phyloP scores from a whole-genome alignment of 2,797 vertebrate species.

The Poecilia picta region DNA sequence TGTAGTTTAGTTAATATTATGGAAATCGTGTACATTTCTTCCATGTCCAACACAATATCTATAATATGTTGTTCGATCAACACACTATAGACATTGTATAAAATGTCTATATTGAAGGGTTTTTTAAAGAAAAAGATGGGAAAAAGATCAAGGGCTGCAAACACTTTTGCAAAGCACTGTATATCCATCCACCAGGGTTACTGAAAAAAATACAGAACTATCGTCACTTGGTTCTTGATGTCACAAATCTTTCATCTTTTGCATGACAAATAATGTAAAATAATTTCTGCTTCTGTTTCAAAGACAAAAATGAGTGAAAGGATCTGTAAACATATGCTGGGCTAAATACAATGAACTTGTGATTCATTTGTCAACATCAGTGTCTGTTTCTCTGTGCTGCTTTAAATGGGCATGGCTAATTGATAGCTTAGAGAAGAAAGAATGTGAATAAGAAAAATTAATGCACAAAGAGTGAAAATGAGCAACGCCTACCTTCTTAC shows the following conservation, averaged over 20 bases:
- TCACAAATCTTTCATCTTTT: neutral
- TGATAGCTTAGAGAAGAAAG: slow-evolving; percentile 4
- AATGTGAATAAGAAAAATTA: slow-evolving; percentile 4
- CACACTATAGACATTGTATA: no score
- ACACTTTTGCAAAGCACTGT: neutral
- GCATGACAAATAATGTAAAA: neutral
- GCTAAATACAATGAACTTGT: neutral
- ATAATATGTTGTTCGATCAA: neutral
- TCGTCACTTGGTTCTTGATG: neutral
- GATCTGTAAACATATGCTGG: neutral
- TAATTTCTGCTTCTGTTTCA: neutral
- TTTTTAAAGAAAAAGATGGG: no score
- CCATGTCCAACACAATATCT: neutral
- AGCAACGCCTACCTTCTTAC: slow-evolving; percentile 89
- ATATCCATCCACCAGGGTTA: neutral
- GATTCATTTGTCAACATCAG: slow-evolving; percentile 11
- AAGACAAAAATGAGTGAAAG: neutral
- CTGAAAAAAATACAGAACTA: no score
- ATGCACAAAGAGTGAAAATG: slow-evolving; percentile 12
- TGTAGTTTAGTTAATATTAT: neutral
- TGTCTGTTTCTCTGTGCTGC: slow-evolving; percentile 9
- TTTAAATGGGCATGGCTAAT: slow-evolving; percentile 13
- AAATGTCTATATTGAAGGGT: no score
- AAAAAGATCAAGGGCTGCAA: neutral
- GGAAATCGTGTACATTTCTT: neutral